Conservation (phyloP, 1,140 invertebrate genomes). For the Tribolium castaneum region DNA sequence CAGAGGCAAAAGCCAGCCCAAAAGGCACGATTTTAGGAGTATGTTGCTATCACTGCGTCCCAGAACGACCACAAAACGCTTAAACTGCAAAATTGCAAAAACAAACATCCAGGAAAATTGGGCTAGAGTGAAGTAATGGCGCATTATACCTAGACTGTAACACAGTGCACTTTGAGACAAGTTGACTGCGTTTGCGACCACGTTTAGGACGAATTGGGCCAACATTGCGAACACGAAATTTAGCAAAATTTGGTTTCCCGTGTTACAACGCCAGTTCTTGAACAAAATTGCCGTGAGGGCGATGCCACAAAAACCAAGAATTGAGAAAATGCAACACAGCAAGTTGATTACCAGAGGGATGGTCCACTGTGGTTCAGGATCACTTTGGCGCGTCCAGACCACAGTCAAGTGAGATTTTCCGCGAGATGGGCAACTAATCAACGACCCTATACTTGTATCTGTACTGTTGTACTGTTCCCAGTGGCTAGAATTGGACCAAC, state of each 20-base stretch:
- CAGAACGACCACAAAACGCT: constrained; percentile 71
- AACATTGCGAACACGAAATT: constrained; percentile 71
- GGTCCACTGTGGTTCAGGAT: constrained; percentile 69
- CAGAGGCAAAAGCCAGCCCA: constrained; percentile 60
- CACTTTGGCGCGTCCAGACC: constrained; percentile 51
- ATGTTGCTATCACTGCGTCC: constrained; percentile 63
- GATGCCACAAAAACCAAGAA: constrained; percentile 73
- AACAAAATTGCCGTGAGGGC: constrained; percentile 70
- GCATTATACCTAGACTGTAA: constrained; percentile 58
- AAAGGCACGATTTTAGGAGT: constrained; percentile 59
- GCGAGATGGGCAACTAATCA: neutral
- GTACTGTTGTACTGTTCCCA: neutral
- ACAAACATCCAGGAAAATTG: constrained; percentile 76
- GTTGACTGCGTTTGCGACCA: constrained; percentile 65
- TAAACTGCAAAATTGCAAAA: constrained; percentile 72
- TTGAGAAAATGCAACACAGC: constrained; percentile 70
- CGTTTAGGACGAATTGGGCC: constrained; percentile 69
- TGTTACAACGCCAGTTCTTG: constrained; percentile 69
- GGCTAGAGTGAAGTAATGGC: constrained; percentile 72
- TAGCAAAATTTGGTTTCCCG: constrained; percentile 72
- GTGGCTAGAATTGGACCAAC: neutral
- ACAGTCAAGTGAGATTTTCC: neutral
- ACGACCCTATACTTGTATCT: neutral
- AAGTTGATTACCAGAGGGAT: constrained; percentile 72
- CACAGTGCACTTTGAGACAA: constrained; percentile 62